Base-by-base conservation (phyloP, 1,140 invertebrate species). In the Aphelenchoides besseyi region DNA sequence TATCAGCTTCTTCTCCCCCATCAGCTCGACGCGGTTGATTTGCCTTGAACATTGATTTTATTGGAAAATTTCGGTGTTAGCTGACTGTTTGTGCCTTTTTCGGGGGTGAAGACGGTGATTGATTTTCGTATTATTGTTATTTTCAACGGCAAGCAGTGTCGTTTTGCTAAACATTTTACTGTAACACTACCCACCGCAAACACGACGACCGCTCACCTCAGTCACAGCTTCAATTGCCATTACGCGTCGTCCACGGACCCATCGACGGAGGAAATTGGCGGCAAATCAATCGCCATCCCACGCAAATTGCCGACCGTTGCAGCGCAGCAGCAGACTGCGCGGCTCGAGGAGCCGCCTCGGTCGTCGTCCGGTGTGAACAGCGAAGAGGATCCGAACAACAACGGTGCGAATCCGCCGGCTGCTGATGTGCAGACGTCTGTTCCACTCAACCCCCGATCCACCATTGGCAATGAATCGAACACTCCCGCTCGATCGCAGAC, bases 71-170 rank as follows among this genome's bases (percentile, higher is more conserved):
- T 48, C 41, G 41, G 41, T 48, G 41, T 48, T 48, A 23, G 41
- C 41, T 23, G 12, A 48, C 41, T 48, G 41, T 16, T 48, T 48
- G 41, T 48, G 41, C 41, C 41, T 48, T 48, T 48, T 23, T n/a
- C n/a, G n/a, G n/a, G n/a, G n/a, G n/a, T n/a, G n/a, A n/a, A 23
- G 41, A 48, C 41, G 41, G 41, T 48, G 41, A 48, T 48, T 48
- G 12, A 12, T 12, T 23, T 48, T 23, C 41, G n/a, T n/a, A n/a
- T n/a, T n/a, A n/a, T n/a, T n/a, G n/a, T n/a, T n/a, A n/a, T n/a
- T n/a, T n/a, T n/a, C n/a, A n/a, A n/a, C n/a, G n/a, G n/a, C n/a
- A n/a, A n/a, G n/a, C n/a, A n/a, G n/a, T n/a, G n/a, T n/a, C n/a
- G n/a, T n/a, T n/a, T n/a, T n/a, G n/a, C n/a, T n/a, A n/a, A n/a